These are phyloP conservation scores for Spea bombifrons DNA, from an alignment of 2,113 vertebrate species.

Conservation along the genomic window DNA sequence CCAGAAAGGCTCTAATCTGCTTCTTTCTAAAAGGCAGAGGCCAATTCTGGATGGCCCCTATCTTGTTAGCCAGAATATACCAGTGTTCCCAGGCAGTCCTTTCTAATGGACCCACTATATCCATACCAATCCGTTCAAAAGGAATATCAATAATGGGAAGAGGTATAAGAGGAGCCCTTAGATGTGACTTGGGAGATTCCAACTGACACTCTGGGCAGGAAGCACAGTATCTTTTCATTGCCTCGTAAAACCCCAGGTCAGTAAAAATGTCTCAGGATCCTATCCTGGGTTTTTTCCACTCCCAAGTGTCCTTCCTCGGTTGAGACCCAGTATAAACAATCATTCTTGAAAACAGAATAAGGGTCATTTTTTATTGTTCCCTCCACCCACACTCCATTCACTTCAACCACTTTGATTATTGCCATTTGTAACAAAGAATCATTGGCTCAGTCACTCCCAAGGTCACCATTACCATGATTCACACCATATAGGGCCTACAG, in stretches of 20 bases:
- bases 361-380: not conserved
- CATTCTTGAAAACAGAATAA: slow-evolving; percentile 1
- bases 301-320: not conserved
- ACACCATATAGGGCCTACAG: not conserved
- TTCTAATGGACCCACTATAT: not conserved
- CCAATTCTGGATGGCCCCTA: not conserved
- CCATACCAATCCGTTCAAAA: not conserved
- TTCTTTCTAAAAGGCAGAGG: not conserved
- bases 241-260: not conserved
- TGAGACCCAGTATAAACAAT: not conserved
- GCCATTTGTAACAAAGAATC: not conserved
- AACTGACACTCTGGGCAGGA: not conserved
- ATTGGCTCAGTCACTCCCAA: not conserved
- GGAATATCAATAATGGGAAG: too few species aligned
- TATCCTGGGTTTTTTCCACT: not conserved
- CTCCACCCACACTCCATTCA: not conserved
- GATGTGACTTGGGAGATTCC: not conserved
- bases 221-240: not conserved
- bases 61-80: not conserved
- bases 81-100: not conserved
- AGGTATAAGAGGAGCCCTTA: too few species aligned
- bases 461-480: not conserved
- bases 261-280: not conserved
- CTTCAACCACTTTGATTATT: not conserved
- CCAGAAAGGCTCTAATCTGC: not conserved